These are phyloP conservation scores for Dicranocentrus wangi DNA, from an alignment of 2,888 invertebrate species.

Conservation along the genomic window DNA sequence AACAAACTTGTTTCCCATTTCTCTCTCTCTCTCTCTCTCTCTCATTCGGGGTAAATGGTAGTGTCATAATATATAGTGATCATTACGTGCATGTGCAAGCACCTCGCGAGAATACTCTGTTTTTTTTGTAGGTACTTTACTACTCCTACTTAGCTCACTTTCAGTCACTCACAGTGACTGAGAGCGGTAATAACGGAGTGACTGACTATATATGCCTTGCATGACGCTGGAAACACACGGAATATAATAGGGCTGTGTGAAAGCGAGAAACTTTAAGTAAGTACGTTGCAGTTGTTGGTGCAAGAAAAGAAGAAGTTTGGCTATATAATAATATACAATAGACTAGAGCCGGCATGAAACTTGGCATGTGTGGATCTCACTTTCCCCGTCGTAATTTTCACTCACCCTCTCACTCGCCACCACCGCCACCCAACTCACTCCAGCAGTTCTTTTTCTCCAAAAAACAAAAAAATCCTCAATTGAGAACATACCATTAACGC, in stretches of 20 bases:
- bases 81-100: conserved; percentile 15
- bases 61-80: conserved; percentile 5
- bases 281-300: too few species aligned
- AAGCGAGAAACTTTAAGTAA: background rate
- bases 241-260: background rate
- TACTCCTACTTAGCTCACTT: background rate
- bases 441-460: too few species aligned
- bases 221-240: background rate
- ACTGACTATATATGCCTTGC: conserved; percentile 8
- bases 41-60: background rate
- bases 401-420: conserved; percentile 20
- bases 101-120: background rate
- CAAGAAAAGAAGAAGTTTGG: too few species aligned
- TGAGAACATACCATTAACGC: conserved; percentile 26
- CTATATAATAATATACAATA: too few species aligned
- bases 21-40: background rate
- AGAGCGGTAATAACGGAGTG: background rate
- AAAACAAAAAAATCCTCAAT: too few species aligned
- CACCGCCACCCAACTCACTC: background rate
- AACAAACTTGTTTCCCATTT: conserved; percentile 5
- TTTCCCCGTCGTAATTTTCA: conserved; percentile 32
- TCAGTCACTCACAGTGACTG: background rate
- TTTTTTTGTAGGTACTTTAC: too few species aligned
- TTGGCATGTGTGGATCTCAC: conserved; percentile 25
- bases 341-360: conserved; percentile 1